A percentile compares a stretch with the other conserved stretches of the same genome.
Evolutionary conservation across 2,113 vertebrate genomes (phyloP).

Genomic region (Acrocephalus arundinaceus): DNA sequence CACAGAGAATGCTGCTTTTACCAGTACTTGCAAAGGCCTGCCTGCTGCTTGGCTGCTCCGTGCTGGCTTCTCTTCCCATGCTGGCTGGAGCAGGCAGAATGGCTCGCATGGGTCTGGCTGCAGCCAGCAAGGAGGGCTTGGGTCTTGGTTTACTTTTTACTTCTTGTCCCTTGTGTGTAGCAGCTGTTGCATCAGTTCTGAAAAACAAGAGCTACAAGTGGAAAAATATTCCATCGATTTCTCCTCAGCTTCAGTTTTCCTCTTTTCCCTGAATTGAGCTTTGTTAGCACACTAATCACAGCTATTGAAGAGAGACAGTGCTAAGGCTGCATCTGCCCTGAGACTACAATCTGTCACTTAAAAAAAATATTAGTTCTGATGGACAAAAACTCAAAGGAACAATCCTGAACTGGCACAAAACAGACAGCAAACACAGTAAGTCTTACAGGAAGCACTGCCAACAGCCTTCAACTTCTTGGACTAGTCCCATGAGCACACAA

Average conservation of each 20-base stretch:
- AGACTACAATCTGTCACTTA: not conserved
- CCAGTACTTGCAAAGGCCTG: constrained; percentile 68
- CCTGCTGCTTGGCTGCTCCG: constrained; percentile 54
- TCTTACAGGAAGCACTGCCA: not conserved
- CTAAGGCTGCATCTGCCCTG: not conserved
- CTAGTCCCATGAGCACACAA: not conserved
- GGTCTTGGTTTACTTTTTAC: constrained; percentile 70
- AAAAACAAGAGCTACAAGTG: constrained; percentile 14
- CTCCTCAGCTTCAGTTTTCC: not conserved
- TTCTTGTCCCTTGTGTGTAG: constrained; percentile 70
- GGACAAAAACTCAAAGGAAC: not conserved
- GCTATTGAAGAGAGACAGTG: not conserved
- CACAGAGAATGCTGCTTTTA: constrained; percentile 42
- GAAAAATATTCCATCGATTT: not conserved
- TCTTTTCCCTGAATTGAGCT: not conserved
- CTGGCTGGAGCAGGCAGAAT: constrained; percentile 86
- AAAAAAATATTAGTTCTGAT: not conserved
- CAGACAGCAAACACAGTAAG: not conserved
- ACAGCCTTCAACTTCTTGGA: not conserved
- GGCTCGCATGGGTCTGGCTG: constrained; percentile 87
- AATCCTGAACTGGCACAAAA: not conserved
- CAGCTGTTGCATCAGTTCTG: constrained; percentile 63
- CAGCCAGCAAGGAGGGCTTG: constrained; percentile 71
- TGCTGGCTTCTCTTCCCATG: constrained; percentile 67
- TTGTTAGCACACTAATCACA: not conserved